Base-by-base conservation (phyloP, 2,797 vertebrate species). In the Enteromius treurensis region DNA sequence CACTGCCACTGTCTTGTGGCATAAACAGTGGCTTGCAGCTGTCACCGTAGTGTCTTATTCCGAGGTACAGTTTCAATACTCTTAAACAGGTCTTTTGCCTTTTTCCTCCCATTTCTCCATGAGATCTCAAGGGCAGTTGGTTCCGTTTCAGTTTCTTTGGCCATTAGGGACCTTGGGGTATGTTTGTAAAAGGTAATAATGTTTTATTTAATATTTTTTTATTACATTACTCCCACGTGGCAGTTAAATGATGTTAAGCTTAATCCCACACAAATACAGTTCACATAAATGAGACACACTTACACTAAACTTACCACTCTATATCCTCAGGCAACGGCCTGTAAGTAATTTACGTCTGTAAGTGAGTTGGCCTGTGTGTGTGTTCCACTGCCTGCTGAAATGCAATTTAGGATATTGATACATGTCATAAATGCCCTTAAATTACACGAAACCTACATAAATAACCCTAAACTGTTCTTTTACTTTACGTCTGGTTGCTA, bases 141-240 rank as follows among this genome's bases (percentile, higher is more conserved):
- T 78, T 79, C 32, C 58, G 21, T 83, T 76, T 73, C 53, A 58
- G 34, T 71, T 62, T 29, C 0, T 8, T 62, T 70, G 60, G 26
- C 64, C 88, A 85, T 85, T 64, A 87, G 86, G 77, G 74, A 86
- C 88, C 89, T 84, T 85, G 76, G 85, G 86, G 86, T 83, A 89
- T 94, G 92, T 95, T 94, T 92, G 93, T 93, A 93, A 94, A 93
- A 89, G 88, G 88, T 89, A 90, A 89, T 90, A 86, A 87, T 88
- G 90, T 93, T 90, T 91, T 79, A 90, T 92, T 92, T 92, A 89
- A 91, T 89, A 4, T 5, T 92, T 90, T 90, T 92, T 93, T 93
- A 93, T 82, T 67, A 89, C 87, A 92, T 92, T 92, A 88, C 88
- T 93, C 92, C 93, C 93, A 94, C 87, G 91, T 92, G 93, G 89